These are phyloP conservation scores for Melanotus villosus DNA, from an alignment of 2,888 invertebrate genomes.

Conservation along the genomic window DNA sequence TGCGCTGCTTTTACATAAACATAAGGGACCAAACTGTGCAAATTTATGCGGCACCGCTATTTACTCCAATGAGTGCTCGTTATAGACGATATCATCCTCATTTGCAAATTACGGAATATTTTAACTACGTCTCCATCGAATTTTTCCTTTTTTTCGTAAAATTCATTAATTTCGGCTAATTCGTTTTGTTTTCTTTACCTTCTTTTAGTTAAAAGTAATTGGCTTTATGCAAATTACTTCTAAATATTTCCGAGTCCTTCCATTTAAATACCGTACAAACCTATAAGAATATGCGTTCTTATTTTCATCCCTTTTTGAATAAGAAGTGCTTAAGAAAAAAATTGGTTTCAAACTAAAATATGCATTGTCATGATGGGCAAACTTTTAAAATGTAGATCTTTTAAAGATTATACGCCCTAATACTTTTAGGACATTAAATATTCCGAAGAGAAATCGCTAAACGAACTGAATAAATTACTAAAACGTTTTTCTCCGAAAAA, in stretches of 20 bases:
- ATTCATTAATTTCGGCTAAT: constrained; percentile 13
- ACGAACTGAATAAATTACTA: too few relatives aligned
- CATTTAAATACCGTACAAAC: too few relatives aligned
- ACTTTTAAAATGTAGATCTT: too few relatives aligned
- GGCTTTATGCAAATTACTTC: constrained; percentile 8
- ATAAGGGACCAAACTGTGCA: constrained; percentile 42
- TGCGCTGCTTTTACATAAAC: constrained; percentile 49
- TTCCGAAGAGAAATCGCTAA: too few relatives aligned
- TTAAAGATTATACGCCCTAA: too few relatives aligned
- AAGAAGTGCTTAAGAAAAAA: too few relatives aligned
- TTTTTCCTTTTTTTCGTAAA: constrained; percentile 4
- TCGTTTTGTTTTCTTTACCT: constrained; percentile 14
- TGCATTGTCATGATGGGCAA: too few relatives aligned
- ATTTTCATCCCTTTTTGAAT: too few relatives aligned
- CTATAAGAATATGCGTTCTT: too few relatives aligned
- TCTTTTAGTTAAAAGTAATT: constrained; percentile 15
- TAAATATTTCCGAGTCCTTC: not conserved
- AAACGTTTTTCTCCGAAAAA: too few relatives aligned
- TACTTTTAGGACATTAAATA: too few relatives aligned
- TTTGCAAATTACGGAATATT: constrained; percentile 29
- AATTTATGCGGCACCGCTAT: constrained; percentile 37
- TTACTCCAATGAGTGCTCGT: constrained; percentile 31
- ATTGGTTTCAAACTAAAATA: too few relatives aligned
- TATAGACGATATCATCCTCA: constrained; percentile 32
- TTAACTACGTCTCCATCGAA: not conserved